Evolutionary conservation across 2,797 vertebrate species (phyloP).

Genomic region (Crocodylus rhombifer): DNA sequence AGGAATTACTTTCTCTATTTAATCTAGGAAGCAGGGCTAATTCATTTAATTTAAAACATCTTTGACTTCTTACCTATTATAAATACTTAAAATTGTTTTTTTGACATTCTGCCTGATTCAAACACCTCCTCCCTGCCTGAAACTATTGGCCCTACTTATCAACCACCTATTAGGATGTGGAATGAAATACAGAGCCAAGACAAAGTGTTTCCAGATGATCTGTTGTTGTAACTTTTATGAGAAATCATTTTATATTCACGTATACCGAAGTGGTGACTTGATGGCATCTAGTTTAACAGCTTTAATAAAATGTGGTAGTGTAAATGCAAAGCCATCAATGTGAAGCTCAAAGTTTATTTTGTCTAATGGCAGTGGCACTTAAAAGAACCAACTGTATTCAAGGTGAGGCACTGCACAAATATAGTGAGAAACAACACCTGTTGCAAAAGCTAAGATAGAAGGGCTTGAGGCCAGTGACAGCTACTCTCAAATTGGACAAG

Average conservation of each 20-base stretch:
- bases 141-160: background rate
- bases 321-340: background rate
- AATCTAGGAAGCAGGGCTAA: too few species aligned
- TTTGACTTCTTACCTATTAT: background rate
- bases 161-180: background rate
- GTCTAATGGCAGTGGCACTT: background rate
- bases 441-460: background rate
- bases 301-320: background rate
- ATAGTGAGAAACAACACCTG: background rate
- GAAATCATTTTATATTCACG: background rate
- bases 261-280: background rate
- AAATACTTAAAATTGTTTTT: background rate
- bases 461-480: background rate
- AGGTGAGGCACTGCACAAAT: background rate
- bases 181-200: background rate
- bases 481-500: background rate
- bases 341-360: background rate
- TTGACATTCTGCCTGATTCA: background rate
- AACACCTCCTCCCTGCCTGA: background rate
- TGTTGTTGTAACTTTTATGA: background rate
- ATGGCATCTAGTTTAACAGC: background rate
- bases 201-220: background rate
- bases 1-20: too few species aligned
- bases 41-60: too few species aligned
- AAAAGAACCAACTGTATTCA: background rate